Evolutionary conservation across 2,113 vertebrate species (phyloP).

Genomic region (Heterochromis multidens): DNA sequence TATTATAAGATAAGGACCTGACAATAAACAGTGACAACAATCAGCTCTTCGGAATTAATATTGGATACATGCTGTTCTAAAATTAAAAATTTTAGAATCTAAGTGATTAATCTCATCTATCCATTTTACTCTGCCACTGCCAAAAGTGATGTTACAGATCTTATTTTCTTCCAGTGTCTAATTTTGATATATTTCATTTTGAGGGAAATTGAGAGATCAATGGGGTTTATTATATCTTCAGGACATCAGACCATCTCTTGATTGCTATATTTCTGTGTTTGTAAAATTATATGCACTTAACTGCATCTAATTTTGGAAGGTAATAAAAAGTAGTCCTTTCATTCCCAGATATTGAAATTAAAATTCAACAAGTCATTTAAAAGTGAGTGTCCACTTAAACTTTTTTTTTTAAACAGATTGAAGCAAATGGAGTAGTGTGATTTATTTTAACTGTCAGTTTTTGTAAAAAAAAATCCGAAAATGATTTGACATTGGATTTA

Average conservation of each 20-base stretch:
- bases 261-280: not conserved
- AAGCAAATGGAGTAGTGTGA: not conserved
- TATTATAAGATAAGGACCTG: not conserved
- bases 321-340: not conserved
- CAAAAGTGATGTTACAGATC: not conserved
- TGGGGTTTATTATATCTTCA: not conserved
- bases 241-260: not conserved
- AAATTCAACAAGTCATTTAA: not conserved
- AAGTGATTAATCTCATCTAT: slow-evolving; percentile 41
- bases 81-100: not conserved
- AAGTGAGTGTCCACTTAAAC: not conserved
- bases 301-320: not conserved
- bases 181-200: not conserved
- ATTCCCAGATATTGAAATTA: not conserved
- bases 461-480: not conserved
- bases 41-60: slow-evolving; percentile 18
- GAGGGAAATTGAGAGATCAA: not conserved
- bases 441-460: not conserved
- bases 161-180: not conserved
- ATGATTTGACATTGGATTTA: not conserved
- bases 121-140: slow-evolving; percentile 4
- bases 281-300: not conserved
- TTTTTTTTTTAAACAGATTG: not conserved
- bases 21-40: not conserved
- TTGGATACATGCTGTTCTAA: slow-evolving; percentile 17